phyloP scores from a whole-genome alignment of 2,888 invertebrate species.

The Apoderus coryli region DNA sequence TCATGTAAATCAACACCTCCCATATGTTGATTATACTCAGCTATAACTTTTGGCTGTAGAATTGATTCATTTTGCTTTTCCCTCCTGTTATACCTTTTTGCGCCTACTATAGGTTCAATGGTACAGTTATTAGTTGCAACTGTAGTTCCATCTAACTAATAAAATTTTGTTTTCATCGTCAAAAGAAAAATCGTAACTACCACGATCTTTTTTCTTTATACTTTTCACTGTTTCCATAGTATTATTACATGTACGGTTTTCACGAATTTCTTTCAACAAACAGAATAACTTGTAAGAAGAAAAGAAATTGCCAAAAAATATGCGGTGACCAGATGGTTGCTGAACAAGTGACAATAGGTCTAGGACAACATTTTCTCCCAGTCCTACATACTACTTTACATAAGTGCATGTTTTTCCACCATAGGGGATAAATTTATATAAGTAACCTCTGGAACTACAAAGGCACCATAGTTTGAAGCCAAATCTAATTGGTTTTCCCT shows the following conservation, averaged over 20 bases:
- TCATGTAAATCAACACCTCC: conserved; percentile 9
- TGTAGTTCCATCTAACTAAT: not conserved
- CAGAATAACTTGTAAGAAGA: conserved; percentile 13
- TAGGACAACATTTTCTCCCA: conserved; percentile 18
- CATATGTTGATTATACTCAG: conserved; percentile 8
- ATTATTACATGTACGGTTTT: conserved; percentile 7
- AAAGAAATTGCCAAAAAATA: conserved; percentile 20
- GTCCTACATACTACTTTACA: conserved; percentile 10
- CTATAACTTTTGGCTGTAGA: conserved; percentile 6
- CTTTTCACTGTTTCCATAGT: conserved; percentile 4
- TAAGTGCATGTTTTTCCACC: conserved; percentile 8
- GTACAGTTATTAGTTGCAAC: not conserved
- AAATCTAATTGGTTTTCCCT: conserved; percentile 11
- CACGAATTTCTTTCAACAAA: conserved; percentile 10
- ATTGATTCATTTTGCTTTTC: not conserved
- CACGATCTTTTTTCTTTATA: conserved; percentile 5
- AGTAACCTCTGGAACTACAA: conserved; percentile 12
- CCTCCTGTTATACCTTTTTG: conserved; percentile 6
- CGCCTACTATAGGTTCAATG: not conserved
- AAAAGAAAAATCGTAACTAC: not conserved
- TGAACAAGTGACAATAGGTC: conserved; percentile 17
- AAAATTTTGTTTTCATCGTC: too few relatives aligned
- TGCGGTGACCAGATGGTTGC: conserved; percentile 12
- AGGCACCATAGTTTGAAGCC: conserved; percentile 14
- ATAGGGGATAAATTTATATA: conserved; percentile 12